Conservation (phyloP, 2,797 vertebrate species). For the Galago senegalensis region DNA sequence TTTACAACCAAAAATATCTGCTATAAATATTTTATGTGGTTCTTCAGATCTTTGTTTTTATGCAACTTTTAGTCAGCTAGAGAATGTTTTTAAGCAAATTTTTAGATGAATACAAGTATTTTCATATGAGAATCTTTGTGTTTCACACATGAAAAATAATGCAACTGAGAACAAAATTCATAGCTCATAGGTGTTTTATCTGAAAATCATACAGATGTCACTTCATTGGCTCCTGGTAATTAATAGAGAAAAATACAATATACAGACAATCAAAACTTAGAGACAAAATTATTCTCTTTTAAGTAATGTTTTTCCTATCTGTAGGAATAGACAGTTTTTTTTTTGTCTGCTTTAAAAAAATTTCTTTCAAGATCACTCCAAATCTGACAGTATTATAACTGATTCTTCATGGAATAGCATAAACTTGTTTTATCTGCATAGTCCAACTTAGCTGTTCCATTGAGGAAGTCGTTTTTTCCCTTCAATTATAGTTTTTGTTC, state of each 20-base stretch:
- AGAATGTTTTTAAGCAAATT: neutral
- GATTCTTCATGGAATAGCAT: neutral
- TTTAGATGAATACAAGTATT: neutral
- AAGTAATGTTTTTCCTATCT: neutral
- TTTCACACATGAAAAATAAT: neutral
- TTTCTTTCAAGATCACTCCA: neutral
- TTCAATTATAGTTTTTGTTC: neutral
- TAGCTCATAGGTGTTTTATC: neutral
- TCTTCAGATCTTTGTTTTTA: constrained; percentile 3
- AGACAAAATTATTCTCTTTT: neutral
- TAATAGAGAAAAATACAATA: neutral
- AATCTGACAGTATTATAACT: neutral
- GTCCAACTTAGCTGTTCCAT: neutral
- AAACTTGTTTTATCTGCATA: neutral
- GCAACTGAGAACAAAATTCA: neutral
- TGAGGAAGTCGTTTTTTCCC: neutral
- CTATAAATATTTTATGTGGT: neutral
- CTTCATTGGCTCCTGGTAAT: neutral
- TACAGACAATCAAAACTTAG: neutral
- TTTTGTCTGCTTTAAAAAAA: neutral
- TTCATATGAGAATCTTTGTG: neutral
- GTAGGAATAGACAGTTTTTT: neutral
- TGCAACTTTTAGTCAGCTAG: neutral
- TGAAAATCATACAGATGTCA: neutral
- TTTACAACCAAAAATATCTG: neutral